phyloP scores from a whole-genome alignment of 2,113 vertebrate genomes.

The Petroica traversi region DNA sequence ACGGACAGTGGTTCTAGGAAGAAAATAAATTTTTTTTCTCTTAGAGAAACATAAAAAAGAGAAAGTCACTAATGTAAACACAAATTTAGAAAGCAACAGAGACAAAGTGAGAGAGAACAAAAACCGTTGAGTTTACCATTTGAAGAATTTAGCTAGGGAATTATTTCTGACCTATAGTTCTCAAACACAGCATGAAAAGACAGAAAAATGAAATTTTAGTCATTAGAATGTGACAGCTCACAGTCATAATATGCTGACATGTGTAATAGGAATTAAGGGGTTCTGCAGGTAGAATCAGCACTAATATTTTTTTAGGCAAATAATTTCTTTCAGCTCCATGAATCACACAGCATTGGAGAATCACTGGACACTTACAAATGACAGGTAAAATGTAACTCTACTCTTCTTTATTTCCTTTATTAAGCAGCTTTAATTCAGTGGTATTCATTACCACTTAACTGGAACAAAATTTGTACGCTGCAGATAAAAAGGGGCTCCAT shows the following conservation, averaged over 20 bases:
- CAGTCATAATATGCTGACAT: slow-evolving; percentile 76
- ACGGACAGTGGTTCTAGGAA: slow-evolving; percentile 11
- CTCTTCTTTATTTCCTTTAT: slow-evolving; percentile 13
- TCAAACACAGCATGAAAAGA: slow-evolving; percentile 68
- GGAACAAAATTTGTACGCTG: background rate
- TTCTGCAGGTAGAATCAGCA: slow-evolving; percentile 43
- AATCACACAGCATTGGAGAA: background rate
- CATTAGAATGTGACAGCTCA: slow-evolving; percentile 73
- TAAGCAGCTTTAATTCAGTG: slow-evolving; percentile 35
- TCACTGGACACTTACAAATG: slow-evolving; percentile 62
- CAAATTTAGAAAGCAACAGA: background rate
- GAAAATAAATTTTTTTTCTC: background rate
- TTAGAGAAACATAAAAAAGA: background rate
- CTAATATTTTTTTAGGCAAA: slow-evolving; percentile 66
- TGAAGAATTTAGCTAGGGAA: slow-evolving; percentile 47
- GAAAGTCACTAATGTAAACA: background rate
- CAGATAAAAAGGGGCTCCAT: background rate
- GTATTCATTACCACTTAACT: slow-evolving; percentile 21
- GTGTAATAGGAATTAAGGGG: slow-evolving; percentile 69
- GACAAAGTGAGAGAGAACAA: background rate
- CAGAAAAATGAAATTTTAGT: slow-evolving; percentile 73
- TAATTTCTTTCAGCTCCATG: slow-evolving; percentile 59
- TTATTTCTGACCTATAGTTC: slow-evolving; percentile 66
- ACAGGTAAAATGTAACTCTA: slow-evolving; percentile 18
- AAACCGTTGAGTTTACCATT: slow-evolving; percentile 25